A percentile compares a stretch with the other conserved stretches of the same genome.
Conservation (phyloP, 2,888 invertebrate genomes). For the Coelopa pilipes region DNA sequence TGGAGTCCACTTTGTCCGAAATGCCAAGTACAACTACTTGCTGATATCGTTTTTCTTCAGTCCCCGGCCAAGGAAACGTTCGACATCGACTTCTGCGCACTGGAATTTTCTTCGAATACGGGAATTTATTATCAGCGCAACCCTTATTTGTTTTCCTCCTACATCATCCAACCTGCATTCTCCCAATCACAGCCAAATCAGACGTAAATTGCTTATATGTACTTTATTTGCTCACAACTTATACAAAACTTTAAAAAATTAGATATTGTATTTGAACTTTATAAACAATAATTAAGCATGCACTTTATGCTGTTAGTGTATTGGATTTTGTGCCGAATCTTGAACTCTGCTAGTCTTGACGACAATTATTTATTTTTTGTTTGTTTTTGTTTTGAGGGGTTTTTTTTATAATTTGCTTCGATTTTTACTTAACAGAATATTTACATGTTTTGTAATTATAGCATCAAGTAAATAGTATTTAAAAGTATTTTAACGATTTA, state of each 20-base stretch:
- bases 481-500: conserved; percentile 1
- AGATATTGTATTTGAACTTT: conserved; percentile 24
- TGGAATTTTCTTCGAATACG: too few relatives aligned
- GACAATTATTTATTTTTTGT: conserved; percentile 1
- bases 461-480: neutral
- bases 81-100: neutral
- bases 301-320: conserved; percentile 1
- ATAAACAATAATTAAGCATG: conserved; percentile 25
- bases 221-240: conserved; percentile 32
- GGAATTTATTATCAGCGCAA: too few relatives aligned
- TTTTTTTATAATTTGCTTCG: neutral
- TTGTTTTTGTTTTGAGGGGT: neutral
- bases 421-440: conserved; percentile 10
- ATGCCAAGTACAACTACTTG: conserved; percentile 20
- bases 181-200: neutral
- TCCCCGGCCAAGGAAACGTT: neutral
- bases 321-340: conserved; percentile 23
- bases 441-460: neutral
- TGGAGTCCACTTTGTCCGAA: neutral
- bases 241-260: conserved; percentile 26
- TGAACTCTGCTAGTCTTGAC: conserved; percentile 5
- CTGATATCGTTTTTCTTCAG: conserved; percentile 23
- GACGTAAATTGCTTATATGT: conserved; percentile 16
- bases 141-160: too few relatives aligned
- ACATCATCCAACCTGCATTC: too few relatives aligned